These are phyloP conservation scores for Amblyjoppa proteus DNA, from an alignment of 2,888 invertebrate genomes.

Conservation along the genomic window DNA sequence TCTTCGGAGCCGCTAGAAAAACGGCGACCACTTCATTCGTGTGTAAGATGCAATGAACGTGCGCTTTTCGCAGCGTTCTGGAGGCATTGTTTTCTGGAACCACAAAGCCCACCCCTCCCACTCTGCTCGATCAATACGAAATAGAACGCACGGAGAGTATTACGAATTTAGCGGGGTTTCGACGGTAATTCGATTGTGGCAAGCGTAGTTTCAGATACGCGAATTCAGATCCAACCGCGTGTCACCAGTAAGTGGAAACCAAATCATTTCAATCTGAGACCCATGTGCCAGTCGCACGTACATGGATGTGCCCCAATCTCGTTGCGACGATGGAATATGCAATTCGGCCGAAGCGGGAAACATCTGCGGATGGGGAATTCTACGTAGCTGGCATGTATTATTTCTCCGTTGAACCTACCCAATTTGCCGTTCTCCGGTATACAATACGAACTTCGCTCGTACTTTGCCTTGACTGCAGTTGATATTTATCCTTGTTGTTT, in stretches of 20 bases:
- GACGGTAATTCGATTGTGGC: background rate
- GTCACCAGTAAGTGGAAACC: background rate
- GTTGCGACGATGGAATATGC: background rate
- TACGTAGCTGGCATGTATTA: too few relatives aligned
- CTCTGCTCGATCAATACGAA: background rate
- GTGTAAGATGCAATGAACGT: too few relatives aligned
- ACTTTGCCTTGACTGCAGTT: too few relatives aligned
- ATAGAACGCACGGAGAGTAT: background rate
- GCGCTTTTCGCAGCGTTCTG: too few relatives aligned
- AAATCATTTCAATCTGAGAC: background rate
- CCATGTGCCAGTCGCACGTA: background rate
- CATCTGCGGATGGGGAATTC: background rate
- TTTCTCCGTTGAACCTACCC: too few relatives aligned
- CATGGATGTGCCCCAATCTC: background rate
- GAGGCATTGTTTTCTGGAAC: too few relatives aligned
- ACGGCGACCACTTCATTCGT: too few relatives aligned
- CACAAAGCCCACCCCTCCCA: too few relatives aligned
- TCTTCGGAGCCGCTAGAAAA: too few relatives aligned
- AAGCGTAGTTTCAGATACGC: background rate
- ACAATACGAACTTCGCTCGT: too few relatives aligned
- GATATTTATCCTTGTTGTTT: too few relatives aligned
- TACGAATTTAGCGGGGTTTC: background rate
- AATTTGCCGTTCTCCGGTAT: too few relatives aligned
- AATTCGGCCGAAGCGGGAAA: background rate
- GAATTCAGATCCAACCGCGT: background rate